phyloP scores from a whole-genome alignment of 2,888 invertebrate genomes.

The Chironomus tentans region DNA sequence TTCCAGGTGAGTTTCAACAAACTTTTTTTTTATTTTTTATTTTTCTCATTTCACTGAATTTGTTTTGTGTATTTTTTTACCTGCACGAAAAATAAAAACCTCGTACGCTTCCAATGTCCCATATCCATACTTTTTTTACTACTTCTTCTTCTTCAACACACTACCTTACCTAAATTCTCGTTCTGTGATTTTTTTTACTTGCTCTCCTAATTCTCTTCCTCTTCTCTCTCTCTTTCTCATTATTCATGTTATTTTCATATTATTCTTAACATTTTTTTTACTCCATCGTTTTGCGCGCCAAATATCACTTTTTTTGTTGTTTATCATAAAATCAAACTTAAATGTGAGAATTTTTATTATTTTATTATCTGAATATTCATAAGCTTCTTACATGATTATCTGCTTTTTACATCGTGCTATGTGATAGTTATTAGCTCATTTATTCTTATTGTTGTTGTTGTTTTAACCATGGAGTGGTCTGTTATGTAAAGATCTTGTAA shows the following conservation, averaged over 20 bases:
- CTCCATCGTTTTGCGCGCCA: neutral
- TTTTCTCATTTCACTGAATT: too few species aligned
- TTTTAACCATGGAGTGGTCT: too few species aligned
- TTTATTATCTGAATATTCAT: too few species aligned
- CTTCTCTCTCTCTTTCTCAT: too few species aligned
- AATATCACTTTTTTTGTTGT: neutral
- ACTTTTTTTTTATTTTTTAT: neutral
- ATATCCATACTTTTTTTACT: neutral
- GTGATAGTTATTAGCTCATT: too few species aligned
- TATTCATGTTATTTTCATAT: neutral
- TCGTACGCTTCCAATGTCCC: neutral
- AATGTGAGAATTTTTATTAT: neutral
- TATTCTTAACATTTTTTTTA: too few species aligned
- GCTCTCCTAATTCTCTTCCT: neutral
- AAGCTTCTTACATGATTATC: too few species aligned
- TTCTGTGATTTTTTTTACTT: neutral
- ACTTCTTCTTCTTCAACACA: neutral
- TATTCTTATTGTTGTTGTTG: too few species aligned
- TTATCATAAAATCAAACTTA: neutral
- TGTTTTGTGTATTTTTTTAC: slow-evolving; percentile 1
- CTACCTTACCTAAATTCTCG: neutral
- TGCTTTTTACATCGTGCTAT: too few species aligned
- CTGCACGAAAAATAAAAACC: neutral
- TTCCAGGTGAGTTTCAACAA: slow-evolving; percentile 38
- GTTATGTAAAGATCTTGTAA: too few species aligned